Evolutionary conservation across 1,140 invertebrate genomes (phyloP).

Genomic region (Drosophila erecta): DNA sequence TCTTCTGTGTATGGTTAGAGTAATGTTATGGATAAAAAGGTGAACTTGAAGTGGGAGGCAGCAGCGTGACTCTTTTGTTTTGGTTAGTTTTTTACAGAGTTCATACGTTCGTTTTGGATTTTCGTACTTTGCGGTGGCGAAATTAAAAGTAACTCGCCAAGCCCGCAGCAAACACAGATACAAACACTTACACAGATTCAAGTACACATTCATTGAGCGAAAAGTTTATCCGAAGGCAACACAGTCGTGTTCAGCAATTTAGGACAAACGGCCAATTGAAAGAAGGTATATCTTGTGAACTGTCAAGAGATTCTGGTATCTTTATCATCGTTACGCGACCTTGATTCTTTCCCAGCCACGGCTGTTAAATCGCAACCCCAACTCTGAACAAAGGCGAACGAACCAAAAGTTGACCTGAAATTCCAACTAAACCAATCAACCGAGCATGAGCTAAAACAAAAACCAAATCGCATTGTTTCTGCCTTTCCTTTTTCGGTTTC

Average conservation of each 20-base stretch:
- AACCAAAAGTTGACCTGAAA: constrained; percentile 59
- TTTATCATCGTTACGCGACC: background rate
- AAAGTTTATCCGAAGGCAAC: constrained; percentile 23
- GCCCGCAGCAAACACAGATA: constrained; percentile 40
- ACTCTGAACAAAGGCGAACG: constrained; percentile 12
- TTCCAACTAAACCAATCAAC: constrained; percentile 72
- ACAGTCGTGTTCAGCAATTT: constrained; percentile 24
- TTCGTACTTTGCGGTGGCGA: constrained; percentile 68
- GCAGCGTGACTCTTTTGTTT: constrained; percentile 29
- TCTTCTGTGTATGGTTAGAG: too few relatives aligned
- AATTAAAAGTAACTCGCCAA: constrained; percentile 70
- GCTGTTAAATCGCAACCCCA: constrained; percentile 13
- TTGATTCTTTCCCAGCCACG: background rate
- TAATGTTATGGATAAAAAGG: too few relatives aligned
- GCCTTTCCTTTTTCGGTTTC: constrained; percentile 21
- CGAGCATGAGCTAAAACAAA: constrained; percentile 29
- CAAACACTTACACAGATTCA: constrained; percentile 27
- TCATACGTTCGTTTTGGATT: constrained; percentile 59
- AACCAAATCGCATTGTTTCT: constrained; percentile 51
- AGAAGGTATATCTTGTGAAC: background rate
- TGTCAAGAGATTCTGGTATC: too few relatives aligned
- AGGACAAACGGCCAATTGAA: background rate
- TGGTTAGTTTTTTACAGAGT: constrained; percentile 45
- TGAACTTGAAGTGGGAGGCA: constrained; percentile 26
- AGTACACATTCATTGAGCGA: constrained; percentile 46